Percentiles rank a stretch among this genome's conserved stretches.
Conservation (phyloP, 1,140 invertebrate species). For the Nebria ingens region DNA sequence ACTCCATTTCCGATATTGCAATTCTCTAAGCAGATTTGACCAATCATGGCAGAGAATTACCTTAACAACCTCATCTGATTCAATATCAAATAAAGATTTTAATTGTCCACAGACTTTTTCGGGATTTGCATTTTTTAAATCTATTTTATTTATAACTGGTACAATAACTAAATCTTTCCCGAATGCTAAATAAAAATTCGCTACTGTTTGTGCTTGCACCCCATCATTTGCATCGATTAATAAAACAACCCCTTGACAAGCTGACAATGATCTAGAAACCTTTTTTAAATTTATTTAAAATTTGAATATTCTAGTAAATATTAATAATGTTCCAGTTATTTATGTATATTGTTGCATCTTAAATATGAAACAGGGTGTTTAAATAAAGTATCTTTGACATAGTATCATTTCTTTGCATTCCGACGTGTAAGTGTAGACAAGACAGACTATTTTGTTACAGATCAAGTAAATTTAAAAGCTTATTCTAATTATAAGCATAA, state of each 20-base stretch:
- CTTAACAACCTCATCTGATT: slow-evolving; percentile 52
- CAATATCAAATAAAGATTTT: slow-evolving; percentile 74
- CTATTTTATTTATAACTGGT: slow-evolving; percentile 95
- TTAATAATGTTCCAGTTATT: no score
- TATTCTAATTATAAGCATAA: background rate
- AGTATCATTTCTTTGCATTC: no score
- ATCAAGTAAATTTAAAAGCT: background rate
- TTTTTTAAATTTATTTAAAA: slow-evolving; percentile 19
- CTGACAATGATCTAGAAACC: slow-evolving; percentile 72
- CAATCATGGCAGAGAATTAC: slow-evolving; percentile 37
- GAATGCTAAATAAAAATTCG: slow-evolving; percentile 91
- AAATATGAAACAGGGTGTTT: no score
- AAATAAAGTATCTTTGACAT: no score
- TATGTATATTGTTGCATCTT: no score
- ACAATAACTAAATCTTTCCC: slow-evolving; percentile 71
- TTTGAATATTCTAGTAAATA: slow-evolving; percentile 1
- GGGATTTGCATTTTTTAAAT: slow-evolving; percentile 83
- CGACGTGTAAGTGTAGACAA: background rate
- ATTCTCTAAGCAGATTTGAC: no score
- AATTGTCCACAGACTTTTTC: slow-evolving; percentile 71
- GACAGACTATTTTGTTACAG: slow-evolving; percentile 12
- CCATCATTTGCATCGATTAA: slow-evolving; percentile 95
- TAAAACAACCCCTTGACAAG: slow-evolving; percentile 90
- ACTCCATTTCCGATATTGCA: no score
- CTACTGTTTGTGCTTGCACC: slow-evolving; percentile 95